Base-by-base conservation (phyloP, 2,113 vertebrate species). In the Hymenochirus boettgeri region DNA sequence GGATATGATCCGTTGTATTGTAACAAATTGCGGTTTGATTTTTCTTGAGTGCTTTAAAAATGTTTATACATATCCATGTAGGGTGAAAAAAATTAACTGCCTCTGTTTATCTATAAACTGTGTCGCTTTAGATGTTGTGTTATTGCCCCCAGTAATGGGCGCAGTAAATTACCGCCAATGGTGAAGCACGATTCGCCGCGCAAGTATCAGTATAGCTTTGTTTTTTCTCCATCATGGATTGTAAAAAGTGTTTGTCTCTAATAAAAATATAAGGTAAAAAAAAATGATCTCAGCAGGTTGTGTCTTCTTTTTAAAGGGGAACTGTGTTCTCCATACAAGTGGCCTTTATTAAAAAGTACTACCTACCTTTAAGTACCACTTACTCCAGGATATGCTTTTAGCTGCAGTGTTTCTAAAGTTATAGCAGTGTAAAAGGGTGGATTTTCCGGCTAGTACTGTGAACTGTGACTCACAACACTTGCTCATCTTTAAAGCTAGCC, bases 221-320 rank as follows among this genome's bases (percentile, higher is more conserved):
- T 85, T 85, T 90, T 87, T 84, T 85, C 85, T 92, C 88, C 89
- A n/a, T 84, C 87, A 90, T 88, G 89, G 86, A 91, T 89, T 96
- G 90, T 89, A 91, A 92, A n/a, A 86, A 87, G 81, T 87, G 84
- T 88, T 85, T 86, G 85, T 90, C 86, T n/a, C n/a, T n/a, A n/a
- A n/a, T n/a, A n/a, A n/a, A n/a, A n/a, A n/a, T n/a, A n/a, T n/a
- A n/a, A n/a, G n/a, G n/a, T n/a, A n/a, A n/a, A n/a, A n/a, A n/a
- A n/a, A n/a, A n/a, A n/a, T n/a, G n/a, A n/a, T n/a, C n/a, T n/a
- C n/a, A n/a, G n/a, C n/a, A n/a, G n/a, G n/a, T n/a, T n/a, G n/a
- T n/a, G n/a, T n/a, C n/a, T n/a, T n/a, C n/a, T n/a, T n/a, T n/a
- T n/a, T n/a, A n/a, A n/a, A n/a, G n/a, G n/a, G n/a, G n/a, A n/a